These are phyloP conservation scores for Copsychus sechellarum DNA, from an alignment of 2,113 vertebrate species.

Conservation along the genomic window DNA sequence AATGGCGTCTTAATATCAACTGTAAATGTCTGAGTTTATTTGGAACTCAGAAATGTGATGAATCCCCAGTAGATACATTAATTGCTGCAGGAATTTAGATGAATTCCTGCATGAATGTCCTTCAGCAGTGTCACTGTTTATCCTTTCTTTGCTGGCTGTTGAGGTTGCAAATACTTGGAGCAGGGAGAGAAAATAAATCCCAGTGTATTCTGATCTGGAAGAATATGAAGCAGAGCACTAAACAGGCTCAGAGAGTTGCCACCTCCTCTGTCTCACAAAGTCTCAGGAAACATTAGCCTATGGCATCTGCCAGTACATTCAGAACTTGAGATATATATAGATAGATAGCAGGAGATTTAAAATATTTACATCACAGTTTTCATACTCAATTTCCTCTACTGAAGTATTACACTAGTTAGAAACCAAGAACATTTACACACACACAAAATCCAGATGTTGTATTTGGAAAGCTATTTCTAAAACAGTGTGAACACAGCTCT, in stretches of 20 bases:
- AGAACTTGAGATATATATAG: not conserved
- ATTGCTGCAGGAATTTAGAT: not conserved
- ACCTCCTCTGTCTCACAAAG: not conserved
- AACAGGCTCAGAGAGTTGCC: not conserved
- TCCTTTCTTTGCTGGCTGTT: not conserved
- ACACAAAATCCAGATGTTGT: not conserved
- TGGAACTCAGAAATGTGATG: not conserved
- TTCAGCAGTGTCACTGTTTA: not conserved
- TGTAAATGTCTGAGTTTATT: not conserved
- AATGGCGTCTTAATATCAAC: not conserved
- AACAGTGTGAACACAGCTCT: not conserved
- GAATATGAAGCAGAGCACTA: not conserved
- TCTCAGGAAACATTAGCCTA: not conserved
- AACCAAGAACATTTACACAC: not conserved
- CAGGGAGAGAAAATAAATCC: not conserved
- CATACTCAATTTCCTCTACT: not conserved
- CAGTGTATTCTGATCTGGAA: not conserved
- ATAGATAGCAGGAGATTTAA: not conserved
- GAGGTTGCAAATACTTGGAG: not conserved
- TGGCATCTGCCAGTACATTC: not conserved
- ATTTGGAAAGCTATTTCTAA: not conserved
- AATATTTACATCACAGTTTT: not conserved
- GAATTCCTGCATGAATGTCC: not conserved
- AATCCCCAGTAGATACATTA: not conserved
- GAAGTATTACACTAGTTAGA: not conserved